phyloP scores from a whole-genome alignment of 2,888 invertebrate genomes.

The Ischnus inquisitorius region DNA sequence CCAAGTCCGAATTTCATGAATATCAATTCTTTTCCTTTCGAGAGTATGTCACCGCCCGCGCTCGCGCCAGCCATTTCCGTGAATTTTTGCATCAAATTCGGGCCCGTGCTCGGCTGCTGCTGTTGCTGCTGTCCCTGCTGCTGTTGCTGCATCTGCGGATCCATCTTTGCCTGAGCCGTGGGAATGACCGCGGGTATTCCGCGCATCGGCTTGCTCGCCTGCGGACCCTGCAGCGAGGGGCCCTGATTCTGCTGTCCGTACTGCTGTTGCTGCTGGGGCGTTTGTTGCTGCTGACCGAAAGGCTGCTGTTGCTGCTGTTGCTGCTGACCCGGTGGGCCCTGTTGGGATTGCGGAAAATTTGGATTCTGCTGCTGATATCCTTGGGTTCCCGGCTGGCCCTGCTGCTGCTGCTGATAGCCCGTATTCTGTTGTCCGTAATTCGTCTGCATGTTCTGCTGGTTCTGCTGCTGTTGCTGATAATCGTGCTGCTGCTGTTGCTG shows the following conservation, averaged over 20 bases:
- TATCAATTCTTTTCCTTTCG: conserved; percentile 97
- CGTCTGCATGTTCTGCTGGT: conserved; percentile 72
- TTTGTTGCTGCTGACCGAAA: conserved; percentile 77
- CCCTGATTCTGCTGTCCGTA: conserved; percentile 81
- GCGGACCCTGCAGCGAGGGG: conserved; percentile 77
- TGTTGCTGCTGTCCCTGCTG: conserved; percentile 85
- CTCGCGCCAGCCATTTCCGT: conserved; percentile 93
- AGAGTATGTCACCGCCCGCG: conserved; percentile 95
- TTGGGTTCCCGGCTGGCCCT: conserved; percentile 69
- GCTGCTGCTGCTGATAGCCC: conserved; percentile 72
- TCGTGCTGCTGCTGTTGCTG: conserved; percentile 77
- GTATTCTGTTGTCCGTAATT: conserved; percentile 78
- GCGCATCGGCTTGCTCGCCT: conserved; percentile 81
- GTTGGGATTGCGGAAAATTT: conserved; percentile 77
- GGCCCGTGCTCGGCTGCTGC: conserved; percentile 86
- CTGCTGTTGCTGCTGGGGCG: conserved; percentile 82
- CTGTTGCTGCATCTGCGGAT: conserved; percentile 79
- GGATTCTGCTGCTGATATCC: conserved; percentile 76
- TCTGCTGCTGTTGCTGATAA: conserved; percentile 76
- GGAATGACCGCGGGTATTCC: conserved; percentile 87
- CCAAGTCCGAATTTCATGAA: conserved; percentile 97
- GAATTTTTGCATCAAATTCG: conserved; percentile 95
- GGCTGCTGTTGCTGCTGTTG: conserved; percentile 81
- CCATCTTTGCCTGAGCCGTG: conserved; percentile 84
- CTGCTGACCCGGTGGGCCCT: conserved; percentile 78